phyloP scores from a whole-genome alignment of 2,113 vertebrate species.

The Laticauda colubrina region DNA sequence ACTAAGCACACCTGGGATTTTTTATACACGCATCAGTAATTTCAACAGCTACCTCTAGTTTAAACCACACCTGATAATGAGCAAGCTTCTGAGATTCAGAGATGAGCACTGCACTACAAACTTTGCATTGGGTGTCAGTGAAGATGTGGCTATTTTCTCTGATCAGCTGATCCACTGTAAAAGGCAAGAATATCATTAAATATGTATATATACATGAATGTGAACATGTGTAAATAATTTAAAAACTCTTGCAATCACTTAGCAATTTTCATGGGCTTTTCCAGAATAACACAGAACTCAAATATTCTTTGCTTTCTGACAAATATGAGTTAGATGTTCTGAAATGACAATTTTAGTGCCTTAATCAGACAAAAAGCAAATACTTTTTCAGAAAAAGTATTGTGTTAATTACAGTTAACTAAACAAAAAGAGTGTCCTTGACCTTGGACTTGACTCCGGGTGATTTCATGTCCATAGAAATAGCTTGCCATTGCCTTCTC shows the following conservation, averaged over 20 bases:
- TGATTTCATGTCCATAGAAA: background rate
- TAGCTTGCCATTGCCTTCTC: background rate
- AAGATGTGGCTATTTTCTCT: conserved; percentile 90
- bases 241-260: background rate
- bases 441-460: background rate
- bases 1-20: background rate
- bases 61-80: conserved; percentile 87
- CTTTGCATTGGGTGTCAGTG: conserved; percentile 90
- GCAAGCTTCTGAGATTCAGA: conserved; percentile 96
- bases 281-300: background rate
- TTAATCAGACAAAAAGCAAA: background rate
- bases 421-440: background rate
- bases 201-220: background rate
- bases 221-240: background rate
- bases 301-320: background rate
- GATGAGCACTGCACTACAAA: conserved; percentile 93
- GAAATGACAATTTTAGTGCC: background rate
- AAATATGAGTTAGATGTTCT: background rate
- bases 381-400: background rate
- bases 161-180: conserved; percentile 90
- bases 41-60: background rate
- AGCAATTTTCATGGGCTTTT: background rate
- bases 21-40: background rate
- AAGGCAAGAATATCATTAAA: conserved; percentile 15
- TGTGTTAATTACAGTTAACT: background rate